Percentiles rank a stretch among this genome's conserved stretches.
Conservation (phyloP, 2,113 vertebrate genomes). For the zebrafish (Danio rerio) region DNA sequence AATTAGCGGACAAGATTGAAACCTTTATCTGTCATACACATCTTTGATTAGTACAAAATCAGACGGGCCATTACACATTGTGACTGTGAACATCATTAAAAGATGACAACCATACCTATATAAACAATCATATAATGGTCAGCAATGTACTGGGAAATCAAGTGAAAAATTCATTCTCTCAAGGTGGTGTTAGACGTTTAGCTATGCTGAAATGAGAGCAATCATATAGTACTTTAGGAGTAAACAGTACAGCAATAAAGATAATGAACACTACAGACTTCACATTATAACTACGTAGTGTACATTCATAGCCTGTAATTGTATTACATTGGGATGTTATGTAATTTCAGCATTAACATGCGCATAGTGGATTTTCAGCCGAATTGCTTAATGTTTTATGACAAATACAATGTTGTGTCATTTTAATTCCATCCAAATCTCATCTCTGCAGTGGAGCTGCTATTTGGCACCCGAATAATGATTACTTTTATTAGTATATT, state of each 20-base stretch:
- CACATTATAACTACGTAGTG: background rate
- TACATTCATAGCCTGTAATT: background rate
- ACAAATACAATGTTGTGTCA: background rate
- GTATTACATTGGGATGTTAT: background rate
- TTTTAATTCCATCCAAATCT: conserved; percentile 16
- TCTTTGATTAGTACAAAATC: conserved; percentile 53
- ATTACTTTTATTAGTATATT: background rate
- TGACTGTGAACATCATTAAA: background rate
- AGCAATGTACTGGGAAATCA: background rate
- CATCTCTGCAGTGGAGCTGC: background rate
- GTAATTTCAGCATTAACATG: conserved; percentile 4
- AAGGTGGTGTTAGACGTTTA: background rate
- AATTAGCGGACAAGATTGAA: conserved; percentile 72
- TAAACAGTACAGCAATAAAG: background rate
- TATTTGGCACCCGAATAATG: background rate
- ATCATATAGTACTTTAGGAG: background rate
- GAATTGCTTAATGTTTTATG: background rate
- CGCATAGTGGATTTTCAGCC: background rate
- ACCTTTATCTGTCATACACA: conserved; percentile 68
- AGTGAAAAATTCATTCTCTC: background rate
- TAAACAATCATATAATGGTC: background rate
- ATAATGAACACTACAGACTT: conserved; percentile 5
- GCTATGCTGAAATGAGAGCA: conserved; percentile 1
- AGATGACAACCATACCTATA: background rate
- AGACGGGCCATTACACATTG: conserved; percentile 49